Base-by-base conservation (phyloP, 2,888 invertebrate genomes). In the Eulithis prunata region DNA sequence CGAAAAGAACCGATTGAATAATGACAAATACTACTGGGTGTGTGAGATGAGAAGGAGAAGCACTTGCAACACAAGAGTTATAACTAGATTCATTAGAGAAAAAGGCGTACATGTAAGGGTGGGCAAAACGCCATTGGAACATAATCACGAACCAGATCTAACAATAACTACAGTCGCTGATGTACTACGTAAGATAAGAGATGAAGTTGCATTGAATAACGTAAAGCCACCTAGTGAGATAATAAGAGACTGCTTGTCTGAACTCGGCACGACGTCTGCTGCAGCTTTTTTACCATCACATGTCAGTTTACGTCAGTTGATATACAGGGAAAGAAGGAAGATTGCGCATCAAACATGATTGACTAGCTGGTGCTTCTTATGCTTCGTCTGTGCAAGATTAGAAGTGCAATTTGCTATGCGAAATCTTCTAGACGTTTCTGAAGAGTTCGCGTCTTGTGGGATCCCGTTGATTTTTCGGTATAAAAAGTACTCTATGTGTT, bases 11-110 rank as follows among this genome's bases (percentile, higher is more conserved):
- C 14, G 43, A 21, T 14, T 38, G 11, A 10, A 13, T 6, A 61
- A 54, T 0, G 54, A 21, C 4, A 61, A 54, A 47, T 47, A 47
- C 21, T 55, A 61, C 54, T 55, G 61, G 54, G 8, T 46, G 2
- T 54, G 61, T 36, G 60, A 61, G 7, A 46, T 38, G 54, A 54
- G 54, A 13, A 57, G 13, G 45, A 53, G 54, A 54, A 38, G 5
- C 12, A 1, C 3, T 7, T 61, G 60, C 46, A 46, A 46, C 1
- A 8, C 54, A 21, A 61, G 46, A 47, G 38, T 38, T 10, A 54
- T 14, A 14, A 60, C 54, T 36, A 61, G 13, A 13, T 54, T 54
- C 28, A 45, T 38, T 1, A 14, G 54, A 21, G 45, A 61, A n/a
- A 61, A 32, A 12, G 46, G 61, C 13, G 36, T 61, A n/a, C 61